Conservation (phyloP, 1,140 invertebrate species). For the Theocolax elegans region DNA sequence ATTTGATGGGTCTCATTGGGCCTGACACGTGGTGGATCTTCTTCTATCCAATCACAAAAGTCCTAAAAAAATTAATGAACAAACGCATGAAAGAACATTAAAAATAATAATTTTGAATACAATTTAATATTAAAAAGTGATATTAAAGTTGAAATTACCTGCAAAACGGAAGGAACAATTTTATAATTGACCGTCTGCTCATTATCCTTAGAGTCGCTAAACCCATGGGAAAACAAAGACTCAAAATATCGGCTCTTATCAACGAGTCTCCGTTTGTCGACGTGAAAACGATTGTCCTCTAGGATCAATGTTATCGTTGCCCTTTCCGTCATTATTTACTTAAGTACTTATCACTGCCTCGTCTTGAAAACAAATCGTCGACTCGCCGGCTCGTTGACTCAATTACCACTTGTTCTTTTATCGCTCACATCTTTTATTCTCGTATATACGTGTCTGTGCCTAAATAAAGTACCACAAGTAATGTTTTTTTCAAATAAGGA, state of each 20-base stretch:
- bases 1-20: conserved; percentile 32
- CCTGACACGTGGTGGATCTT: conserved; percentile 18
- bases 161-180: conserved; percentile 41
- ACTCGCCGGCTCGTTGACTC: too few species aligned
- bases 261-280: conserved; percentile 38
- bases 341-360: too few species aligned
- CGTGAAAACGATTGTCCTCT: conserved; percentile 32
- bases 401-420: too few species aligned
- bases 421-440: conserved; percentile 17
- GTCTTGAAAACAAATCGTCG: too few species aligned
- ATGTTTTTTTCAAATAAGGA: too few species aligned
- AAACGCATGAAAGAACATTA: not conserved
- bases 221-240: conserved; percentile 47
- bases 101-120: too few species aligned
- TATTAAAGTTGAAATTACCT: conserved; percentile 32
- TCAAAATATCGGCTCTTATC: conserved; percentile 46
- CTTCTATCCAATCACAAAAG: conserved; percentile 47
- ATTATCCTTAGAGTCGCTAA: conserved; percentile 44
- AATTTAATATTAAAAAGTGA: not conserved
- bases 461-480: too few species aligned
- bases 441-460: too few species aligned
- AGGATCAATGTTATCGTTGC: conserved; percentile 39
- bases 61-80: conserved; percentile 34
- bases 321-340: conserved; percentile 30
- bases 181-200: conserved; percentile 47